Percentiles rank a stretch among this genome's conserved stretches.
Conservation (phyloP, 2,797 vertebrate genomes). For the Phalanger gymnotis region DNA sequence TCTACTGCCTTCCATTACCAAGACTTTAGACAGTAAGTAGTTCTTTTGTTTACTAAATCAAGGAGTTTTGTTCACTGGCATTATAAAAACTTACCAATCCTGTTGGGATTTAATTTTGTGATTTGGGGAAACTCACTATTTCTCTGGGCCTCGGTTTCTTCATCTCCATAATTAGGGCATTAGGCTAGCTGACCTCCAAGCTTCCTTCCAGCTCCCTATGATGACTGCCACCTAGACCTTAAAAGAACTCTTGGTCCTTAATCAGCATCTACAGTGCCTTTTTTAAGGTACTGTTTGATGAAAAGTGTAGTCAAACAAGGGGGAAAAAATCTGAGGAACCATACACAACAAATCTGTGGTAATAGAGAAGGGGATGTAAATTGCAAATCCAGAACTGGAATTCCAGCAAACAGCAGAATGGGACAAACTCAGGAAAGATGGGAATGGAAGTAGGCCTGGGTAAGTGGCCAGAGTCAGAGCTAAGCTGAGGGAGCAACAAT, state of each 20-base stretch:
- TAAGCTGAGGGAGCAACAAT: background rate
- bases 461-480: background rate
- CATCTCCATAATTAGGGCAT: background rate
- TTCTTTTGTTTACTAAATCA: background rate
- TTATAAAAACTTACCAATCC: background rate
- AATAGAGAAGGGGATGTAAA: background rate
- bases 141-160: background rate
- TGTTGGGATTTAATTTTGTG: background rate
- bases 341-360: background rate
- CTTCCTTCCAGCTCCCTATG: background rate
- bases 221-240: background rate
- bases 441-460: background rate
- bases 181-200: background rate
- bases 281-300: background rate
- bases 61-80: background rate
- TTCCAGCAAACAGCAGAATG: background rate
- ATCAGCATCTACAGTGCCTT: background rate
- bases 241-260: background rate
- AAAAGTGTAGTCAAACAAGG: background rate
- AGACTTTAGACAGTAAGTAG: background rate
- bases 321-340: background rate
- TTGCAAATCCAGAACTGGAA: background rate
- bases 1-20: background rate
- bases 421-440: background rate
- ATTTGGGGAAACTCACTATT: background rate